Base-by-base conservation (phyloP, 2,888 invertebrate genomes). In the Catocala nupta region DNA sequence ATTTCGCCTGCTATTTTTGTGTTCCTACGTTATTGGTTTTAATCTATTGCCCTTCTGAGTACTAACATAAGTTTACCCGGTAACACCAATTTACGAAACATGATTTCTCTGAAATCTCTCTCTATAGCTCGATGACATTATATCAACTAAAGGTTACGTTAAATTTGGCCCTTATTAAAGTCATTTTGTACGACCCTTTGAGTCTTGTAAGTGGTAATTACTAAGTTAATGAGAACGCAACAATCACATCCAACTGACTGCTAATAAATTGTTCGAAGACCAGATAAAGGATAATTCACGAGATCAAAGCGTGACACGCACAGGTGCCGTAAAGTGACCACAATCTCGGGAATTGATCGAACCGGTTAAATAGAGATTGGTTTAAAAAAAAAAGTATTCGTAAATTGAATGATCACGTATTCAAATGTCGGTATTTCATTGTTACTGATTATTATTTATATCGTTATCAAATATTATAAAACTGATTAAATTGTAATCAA, bases 261-360 rank as follows among this genome's bases (percentile, higher is more conserved):
- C 47, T 59, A 59, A 64, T 66, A 72, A 70, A 70, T 73, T 65
- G 67, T 64, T 66, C 69, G 43, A 55, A 55, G 58, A 58, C 42
- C 58, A 63, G 78, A 82, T 80, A 85, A 85, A 85, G 85, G 86
- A 83, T 87, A 86, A 82, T 82, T 83, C 78, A 71, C n/a, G 70
- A 82, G 85, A 88, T 88, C 89, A 88, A 88, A 88, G 86, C 60
- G 71, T 84, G 87, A 81, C 88, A 85, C 77, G 68, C 72, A 73
- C 88, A 88, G 86, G 79, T 82, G 84, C 16, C 25, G 56, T 82
- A 71, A 62, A 79, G 80, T 56, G 71, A 52, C 83, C 70, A 77
- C 11, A 50, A 0, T 25, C 4, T 1, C 7, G 1, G 25, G 5
- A 33, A 13, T 47, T 6, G 25, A 25, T 25, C 25, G 25, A 25